Evolutionary conservation across 2,113 vertebrate species (phyloP).

Genomic region (Callopanchax toddi): DNA sequence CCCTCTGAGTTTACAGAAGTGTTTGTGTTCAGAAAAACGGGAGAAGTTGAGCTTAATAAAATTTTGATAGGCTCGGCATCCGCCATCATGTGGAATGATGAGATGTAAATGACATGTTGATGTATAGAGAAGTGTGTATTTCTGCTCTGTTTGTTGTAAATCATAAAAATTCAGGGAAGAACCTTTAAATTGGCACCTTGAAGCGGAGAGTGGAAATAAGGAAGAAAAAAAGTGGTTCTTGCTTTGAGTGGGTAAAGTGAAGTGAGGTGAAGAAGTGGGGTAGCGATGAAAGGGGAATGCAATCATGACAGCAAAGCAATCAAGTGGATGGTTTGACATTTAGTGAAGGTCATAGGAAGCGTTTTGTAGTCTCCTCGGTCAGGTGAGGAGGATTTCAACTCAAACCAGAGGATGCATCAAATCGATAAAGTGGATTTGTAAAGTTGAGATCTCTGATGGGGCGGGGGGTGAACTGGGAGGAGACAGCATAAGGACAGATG

Average conservation of each 20-base stretch:
- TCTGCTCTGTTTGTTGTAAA: not conserved
- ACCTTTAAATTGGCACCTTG: not conserved
- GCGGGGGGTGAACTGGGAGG: constrained; percentile 14
- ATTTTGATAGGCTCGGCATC: not conserved
- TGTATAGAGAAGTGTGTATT: too few species aligned
- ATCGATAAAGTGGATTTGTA: constrained; percentile 53
- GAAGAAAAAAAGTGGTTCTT: not conserved
- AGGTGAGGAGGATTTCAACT: constrained; percentile 27
- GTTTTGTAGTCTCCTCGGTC: constrained; percentile 12
- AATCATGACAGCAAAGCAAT: constrained; percentile 26
- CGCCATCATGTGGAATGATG: not conserved
- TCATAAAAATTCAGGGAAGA: not conserved
- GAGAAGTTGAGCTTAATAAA: not conserved
- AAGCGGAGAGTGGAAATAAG: not conserved
- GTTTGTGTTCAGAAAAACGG: not conserved
- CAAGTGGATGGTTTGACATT: constrained; percentile 37
- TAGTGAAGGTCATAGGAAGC: constrained; percentile 2
- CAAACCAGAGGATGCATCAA: constrained; percentile 23
- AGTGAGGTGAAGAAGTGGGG: not conserved
- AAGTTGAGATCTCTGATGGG: constrained; percentile 5
- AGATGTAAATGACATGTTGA: too few species aligned
- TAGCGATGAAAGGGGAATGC: not conserved
- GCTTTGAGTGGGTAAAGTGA: not conserved
- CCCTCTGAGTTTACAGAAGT: too few species aligned
- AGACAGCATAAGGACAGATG: constrained; percentile 48